A percentile compares a stretch with the other conserved stretches of the same genome.
Evolutionary conservation across 2,888 invertebrate species (phyloP).

Genomic region (Raillietiella orientalis): DNA sequence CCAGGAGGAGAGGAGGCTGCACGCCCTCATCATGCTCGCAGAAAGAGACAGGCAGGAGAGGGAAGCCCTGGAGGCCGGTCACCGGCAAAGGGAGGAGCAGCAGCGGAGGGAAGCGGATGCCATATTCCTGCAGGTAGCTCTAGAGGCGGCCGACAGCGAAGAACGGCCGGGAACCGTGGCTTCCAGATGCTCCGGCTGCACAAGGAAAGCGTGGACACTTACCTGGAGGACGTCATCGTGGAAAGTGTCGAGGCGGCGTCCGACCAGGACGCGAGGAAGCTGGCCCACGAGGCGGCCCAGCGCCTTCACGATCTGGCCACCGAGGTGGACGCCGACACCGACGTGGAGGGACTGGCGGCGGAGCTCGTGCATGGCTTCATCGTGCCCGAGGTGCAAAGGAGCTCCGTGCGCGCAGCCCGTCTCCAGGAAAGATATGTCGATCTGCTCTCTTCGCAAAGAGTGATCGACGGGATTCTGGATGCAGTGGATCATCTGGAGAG

Average conservation of each 20-base stretch:
- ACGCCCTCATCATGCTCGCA: constrained; percentile 40
- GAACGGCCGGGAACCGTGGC: constrained; percentile 7
- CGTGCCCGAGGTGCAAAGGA: constrained; percentile 14
- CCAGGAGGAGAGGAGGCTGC: constrained; percentile 38
- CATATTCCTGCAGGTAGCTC: constrained; percentile 29
- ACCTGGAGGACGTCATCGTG: constrained; percentile 25
- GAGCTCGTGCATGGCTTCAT: constrained; percentile 16
- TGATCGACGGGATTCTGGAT: too few relatives aligned
- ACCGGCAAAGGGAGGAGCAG: constrained; percentile 36
- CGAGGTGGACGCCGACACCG: constrained; percentile 12
- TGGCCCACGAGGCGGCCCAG: constrained; percentile 19
- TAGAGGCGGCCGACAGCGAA: background rate
- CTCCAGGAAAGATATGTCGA: too few relatives aligned
- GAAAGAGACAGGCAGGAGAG: constrained; percentile 37
- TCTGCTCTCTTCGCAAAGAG: too few relatives aligned
- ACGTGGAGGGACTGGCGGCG: constrained; percentile 15
- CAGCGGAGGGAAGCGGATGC: constrained; percentile 39
- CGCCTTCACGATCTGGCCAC: constrained; percentile 21
- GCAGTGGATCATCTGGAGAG: too few relatives aligned
- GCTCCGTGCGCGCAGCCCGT: too few relatives aligned
- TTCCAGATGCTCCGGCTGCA: constrained; percentile 20
- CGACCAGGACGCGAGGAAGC: constrained; percentile 18
- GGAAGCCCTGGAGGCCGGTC: constrained; percentile 46
- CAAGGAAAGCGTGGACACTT: constrained; percentile 24
- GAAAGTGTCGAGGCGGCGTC: constrained; percentile 23